Base-by-base conservation (phyloP, 2,888 invertebrate species). In the Habroteleia sp. region DNA sequence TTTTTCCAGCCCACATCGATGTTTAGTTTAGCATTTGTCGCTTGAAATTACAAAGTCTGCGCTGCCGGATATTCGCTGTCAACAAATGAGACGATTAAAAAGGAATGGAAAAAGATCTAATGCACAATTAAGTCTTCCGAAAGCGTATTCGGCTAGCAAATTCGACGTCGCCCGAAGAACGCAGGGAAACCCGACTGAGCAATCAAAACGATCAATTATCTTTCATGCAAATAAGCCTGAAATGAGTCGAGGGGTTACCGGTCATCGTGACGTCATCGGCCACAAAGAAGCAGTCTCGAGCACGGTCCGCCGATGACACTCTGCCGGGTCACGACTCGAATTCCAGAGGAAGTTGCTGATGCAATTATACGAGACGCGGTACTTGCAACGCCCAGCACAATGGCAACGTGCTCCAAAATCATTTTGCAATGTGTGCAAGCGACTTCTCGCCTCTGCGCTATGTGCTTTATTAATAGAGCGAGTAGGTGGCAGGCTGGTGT, bases 141-240 rank as follows among this genome's bases (percentile, higher is more conserved):
- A n/a, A n/a, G n/a, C n/a, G n/a, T n/a, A n/a, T n/a, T 42, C 42
- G 17, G 11, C 25, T 16, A 42, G 42, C 23, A 42, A 42, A 42
- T 2, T 25, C 11, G 23, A 42, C 25, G 10, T 25, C 10, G 11
- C 10, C 7, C 13, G 23, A 50, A 50, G 13, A 58, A 6, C 33
- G 11, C 7, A 39, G 39, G 7, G 27, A 14, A 31, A 29, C 56
- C 14, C 37, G 46, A 39, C 37, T 5, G 23, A 33, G 48, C 39
- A 48, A 42, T 37, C 50, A 39, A 58, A 48, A 7, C 76, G 77
- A 78, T 76, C 81, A 81, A 82, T 82, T 83, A 83, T 80, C 81
- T 77, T 74, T 77, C 78, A 83, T 81, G 83, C 82, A 80, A 83
- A 83, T 82, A 78, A 52, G 75, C 62, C 31, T 56, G 50, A 76